Percentiles rank a stretch among this genome's conserved stretches.
phyloP scores from a whole-genome alignment of 2,888 invertebrate species.

The Leucoma salicis region DNA sequence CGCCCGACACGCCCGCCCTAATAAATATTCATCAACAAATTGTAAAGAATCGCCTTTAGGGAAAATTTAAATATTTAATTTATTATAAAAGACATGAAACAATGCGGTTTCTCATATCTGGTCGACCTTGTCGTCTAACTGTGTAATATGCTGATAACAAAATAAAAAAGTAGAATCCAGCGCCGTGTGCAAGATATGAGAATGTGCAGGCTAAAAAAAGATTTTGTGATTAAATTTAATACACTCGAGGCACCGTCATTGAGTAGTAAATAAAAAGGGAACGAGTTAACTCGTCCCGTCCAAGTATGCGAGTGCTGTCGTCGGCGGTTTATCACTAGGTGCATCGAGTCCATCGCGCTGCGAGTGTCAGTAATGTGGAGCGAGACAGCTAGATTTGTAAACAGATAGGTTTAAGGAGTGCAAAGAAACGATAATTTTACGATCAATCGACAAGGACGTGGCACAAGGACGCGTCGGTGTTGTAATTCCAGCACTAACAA shows the following conservation, averaged over 20 bases:
- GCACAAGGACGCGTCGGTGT: conserved; percentile 67
- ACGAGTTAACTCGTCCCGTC: conserved; percentile 55
- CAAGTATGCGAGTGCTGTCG: conserved; percentile 61
- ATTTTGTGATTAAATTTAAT: conserved; percentile 60
- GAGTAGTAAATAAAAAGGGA: conserved; percentile 65
- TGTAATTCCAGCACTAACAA: conserved; percentile 44
- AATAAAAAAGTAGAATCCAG: conserved; percentile 35
- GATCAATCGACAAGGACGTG: conserved; percentile 67
- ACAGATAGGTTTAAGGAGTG: conserved; percentile 42
- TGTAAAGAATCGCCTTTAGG: conserved; percentile 60
- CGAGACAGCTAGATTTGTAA: conserved; percentile 37
- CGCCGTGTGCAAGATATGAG: conserved; percentile 40
- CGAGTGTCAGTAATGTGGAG: conserved; percentile 38
- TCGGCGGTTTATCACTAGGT: conserved; percentile 66
- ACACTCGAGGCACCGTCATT: conserved; percentile 57
- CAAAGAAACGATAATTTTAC: conserved; percentile 44
- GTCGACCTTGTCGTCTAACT: conserved; percentile 54
- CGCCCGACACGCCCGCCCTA: conserved; percentile 45
- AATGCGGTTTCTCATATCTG: conserved; percentile 62
- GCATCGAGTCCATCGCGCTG: conserved; percentile 55
- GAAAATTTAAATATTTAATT: conserved; percentile 56
- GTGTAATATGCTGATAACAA: conserved; percentile 23
- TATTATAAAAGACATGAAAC: conserved; percentile 52
- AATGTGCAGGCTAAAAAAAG: conserved; percentile 47
- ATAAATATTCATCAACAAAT: conserved; percentile 73